Evolutionary conservation across 2,797 vertebrate species (phyloP), one percentile per base, ranked within the genome.

Genomic region (Galaxias olidus): DNA sequence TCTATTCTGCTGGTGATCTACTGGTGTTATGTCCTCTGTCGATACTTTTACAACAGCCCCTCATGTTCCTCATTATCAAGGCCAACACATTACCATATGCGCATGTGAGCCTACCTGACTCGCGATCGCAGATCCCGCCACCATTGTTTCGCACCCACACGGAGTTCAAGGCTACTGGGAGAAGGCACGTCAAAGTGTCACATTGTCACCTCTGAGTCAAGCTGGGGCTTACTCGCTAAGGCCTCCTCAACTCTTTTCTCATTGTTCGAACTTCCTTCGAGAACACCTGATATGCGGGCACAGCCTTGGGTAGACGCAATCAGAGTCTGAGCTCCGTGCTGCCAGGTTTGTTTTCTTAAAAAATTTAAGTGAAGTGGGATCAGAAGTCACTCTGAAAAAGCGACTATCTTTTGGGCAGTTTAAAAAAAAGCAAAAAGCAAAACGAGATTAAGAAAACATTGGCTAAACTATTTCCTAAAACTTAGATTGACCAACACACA

Each of bases 111-210:
- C 66, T 73, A 75, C 71, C 61, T 87, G 69, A 82, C 79, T 84
- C 79, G 77, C 65, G 68, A 61, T 78, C 47, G 80, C 60, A 69
- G 59, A 72, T 72, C 81, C 79, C 70, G 66, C 72, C 78, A 86
- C 74, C 77, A 76, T 77, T 77, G 61, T 64, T 83, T 90, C 82
- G 89, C 86, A 86, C 84, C 76, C 80, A 53, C 60, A 40, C 44
- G 46, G 20, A 70, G 18, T 72, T 62, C 76, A 62, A 81, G 80
- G 66, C 73, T 75, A 75, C 73, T 66, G 74, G 74, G 75, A 76
- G 59, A 78, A 74, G 72, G 71, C 73, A 76, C 60, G 60, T 14
- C 57, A 73, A 77, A 74, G 66, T 68, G 80, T 66, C 59, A 81
- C 69, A 74, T 58, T 84, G 56, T 79, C 80, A 86, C 81, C 71